These are phyloP conservation scores for Geopemphigus sp. DNA, from an alignment of 1,140 invertebrate genomes.

Conservation along the genomic window DNA sequence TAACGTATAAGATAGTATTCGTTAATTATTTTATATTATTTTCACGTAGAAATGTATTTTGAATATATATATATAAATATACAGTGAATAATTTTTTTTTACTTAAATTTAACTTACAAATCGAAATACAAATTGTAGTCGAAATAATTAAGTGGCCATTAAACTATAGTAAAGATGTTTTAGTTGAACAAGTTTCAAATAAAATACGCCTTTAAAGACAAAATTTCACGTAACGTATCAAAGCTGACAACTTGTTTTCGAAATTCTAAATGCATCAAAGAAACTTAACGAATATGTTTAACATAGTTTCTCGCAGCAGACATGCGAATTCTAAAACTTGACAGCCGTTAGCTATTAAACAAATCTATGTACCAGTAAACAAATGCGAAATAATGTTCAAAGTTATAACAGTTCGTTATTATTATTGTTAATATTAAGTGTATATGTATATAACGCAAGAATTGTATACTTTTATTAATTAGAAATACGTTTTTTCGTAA, in stretches of 20 bases:
- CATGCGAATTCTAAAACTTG: not conserved
- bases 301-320: not conserved
- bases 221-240: no score
- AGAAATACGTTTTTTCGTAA: not conserved
- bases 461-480: not conserved
- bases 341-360: constrained; percentile 16
- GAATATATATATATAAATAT: not conserved
- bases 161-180: no score
- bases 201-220: not conserved
- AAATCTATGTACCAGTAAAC: not conserved
- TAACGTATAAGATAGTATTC: not conserved
- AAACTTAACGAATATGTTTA: constrained; percentile 7
- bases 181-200: not conserved
- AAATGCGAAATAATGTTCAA: not conserved
- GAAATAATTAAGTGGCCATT: not conserved
- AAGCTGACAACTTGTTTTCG: not conserved
- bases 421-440: not conserved
- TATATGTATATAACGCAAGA: not conserved
- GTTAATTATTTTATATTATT: not conserved
- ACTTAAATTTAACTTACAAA: no score
- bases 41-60: not conserved
- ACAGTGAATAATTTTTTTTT: no score
- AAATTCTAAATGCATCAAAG: constrained; percentile 34
- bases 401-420: not conserved
- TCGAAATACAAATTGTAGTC: not conserved